Conservation (phyloP, 2,113 vertebrate genomes). For the Oplegnathus fasciatus region DNA sequence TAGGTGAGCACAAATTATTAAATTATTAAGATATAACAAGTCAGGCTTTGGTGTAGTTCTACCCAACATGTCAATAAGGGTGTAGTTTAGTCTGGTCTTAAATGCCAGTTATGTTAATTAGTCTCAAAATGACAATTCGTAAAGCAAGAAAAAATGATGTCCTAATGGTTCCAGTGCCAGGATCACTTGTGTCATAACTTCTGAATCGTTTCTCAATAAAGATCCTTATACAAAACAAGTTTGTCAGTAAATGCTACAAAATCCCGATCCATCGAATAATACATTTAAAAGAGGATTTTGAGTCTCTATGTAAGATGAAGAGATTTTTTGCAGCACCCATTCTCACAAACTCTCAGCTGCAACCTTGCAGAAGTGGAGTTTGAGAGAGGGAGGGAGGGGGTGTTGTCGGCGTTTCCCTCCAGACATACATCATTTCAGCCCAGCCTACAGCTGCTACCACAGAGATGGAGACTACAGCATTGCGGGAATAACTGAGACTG, state of each 20-base stretch:
- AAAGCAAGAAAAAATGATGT: background rate
- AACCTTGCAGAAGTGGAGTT: slow-evolving; percentile 69
- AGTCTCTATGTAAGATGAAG: background rate
- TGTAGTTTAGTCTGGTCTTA: background rate
- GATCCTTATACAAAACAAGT: too few species aligned
- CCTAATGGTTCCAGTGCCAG: background rate
- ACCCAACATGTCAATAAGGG: background rate
- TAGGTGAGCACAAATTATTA: background rate
- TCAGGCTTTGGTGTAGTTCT: background rate
- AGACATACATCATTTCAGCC: slow-evolving; percentile 70
- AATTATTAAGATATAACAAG: background rate
- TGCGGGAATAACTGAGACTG: slow-evolving; percentile 71
- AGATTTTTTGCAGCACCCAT: slow-evolving; percentile 15
- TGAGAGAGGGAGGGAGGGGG: slow-evolving; percentile 39
- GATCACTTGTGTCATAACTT: background rate
- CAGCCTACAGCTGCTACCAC: slow-evolving; percentile 67
- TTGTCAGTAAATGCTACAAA: too few species aligned
- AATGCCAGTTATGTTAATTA: background rate
- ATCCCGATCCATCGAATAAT: background rate
- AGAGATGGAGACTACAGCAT: slow-evolving; percentile 75
- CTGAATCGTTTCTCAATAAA: background rate
- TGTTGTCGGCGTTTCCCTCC: slow-evolving; percentile 64
- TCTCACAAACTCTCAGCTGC: slow-evolving; percentile 62
- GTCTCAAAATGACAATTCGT: background rate
- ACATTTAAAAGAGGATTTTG: background rate